Evolutionary conservation across 2,888 invertebrate species (phyloP), one percentile per base, ranked within the genome.

Genomic region (Adela reaumurella): DNA sequence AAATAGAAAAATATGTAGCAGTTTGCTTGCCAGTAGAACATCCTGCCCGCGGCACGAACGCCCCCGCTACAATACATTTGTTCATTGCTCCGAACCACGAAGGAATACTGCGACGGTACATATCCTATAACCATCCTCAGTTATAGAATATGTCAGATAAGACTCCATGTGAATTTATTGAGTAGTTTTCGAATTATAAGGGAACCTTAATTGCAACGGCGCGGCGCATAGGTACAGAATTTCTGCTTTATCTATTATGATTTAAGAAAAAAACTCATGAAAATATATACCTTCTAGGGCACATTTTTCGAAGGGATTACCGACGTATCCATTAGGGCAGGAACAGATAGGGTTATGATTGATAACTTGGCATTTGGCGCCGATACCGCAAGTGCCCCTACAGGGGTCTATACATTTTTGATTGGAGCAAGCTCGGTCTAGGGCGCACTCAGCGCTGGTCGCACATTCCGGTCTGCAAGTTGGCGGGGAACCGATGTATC

Each of bases 311-410:
- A 89, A 89, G 4, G 90, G 89, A 77, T 90, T 87, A 45, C 91
- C 92, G 45, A 86, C 86, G 56, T 79, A 83, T 46, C 85, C 85
- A 47, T 69, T 56, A 52, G 81, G 81, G 58, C 90, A 90, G 48
- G 83, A 83, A 60, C 87, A 86, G 41, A 86, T 86, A 6, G 90
- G 88, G 54, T 87, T 85, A 59, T 91, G 90, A 62, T 89, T 88
- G 43, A 87, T 79, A 3, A 89, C 88, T 62, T 85, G 82, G 59
- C 91, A 91, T 53, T 82, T 66, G 11, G 90, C 89, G 56, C 83
- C 83, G 48, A 79, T 63, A 8, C 89, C 90, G 66, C 91, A 91
- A 18, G 85, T 85, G 59, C 86, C 88, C 52, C 81, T 83, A 59
- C 90, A 91, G 16, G 89, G 89, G 66, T 90, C 85, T 17, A 81